Percentiles rank a stretch among this genome's conserved stretches.
Evolutionary conservation across 1,140 invertebrate species (phyloP).

Genomic region (Ceratitis capitata): DNA sequence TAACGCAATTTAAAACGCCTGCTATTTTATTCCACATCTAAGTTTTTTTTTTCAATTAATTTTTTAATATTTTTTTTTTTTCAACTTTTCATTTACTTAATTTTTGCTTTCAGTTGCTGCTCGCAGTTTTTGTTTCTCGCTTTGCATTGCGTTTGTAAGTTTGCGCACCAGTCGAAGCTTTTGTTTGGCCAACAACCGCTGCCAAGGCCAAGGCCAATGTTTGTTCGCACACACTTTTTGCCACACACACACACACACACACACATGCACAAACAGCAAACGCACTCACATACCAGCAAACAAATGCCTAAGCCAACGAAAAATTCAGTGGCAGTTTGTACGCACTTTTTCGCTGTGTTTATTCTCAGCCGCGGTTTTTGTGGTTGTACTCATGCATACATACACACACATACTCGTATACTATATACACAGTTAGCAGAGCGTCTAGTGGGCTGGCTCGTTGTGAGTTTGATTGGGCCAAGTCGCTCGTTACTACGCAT

Average conservation of each 20-base stretch:
- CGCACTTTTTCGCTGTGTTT: constrained; percentile 13
- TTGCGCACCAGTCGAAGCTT: constrained; percentile 21
- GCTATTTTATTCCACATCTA: background rate
- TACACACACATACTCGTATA: no score
- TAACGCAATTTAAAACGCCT: constrained; percentile 32
- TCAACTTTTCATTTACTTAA: constrained; percentile 21
- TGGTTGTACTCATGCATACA: no score
- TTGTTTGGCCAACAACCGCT: constrained; percentile 41
- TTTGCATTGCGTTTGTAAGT: constrained; percentile 29
- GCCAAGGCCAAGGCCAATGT: constrained; percentile 40
- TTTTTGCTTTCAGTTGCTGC: constrained; percentile 26
- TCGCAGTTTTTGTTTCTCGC: background rate
- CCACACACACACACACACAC: background rate
- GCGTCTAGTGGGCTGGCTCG: background rate
- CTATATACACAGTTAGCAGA: no score
- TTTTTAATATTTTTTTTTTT: background rate
- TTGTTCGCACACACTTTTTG: constrained; percentile 21
- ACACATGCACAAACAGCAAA: no score
- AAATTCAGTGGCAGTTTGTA: background rate
- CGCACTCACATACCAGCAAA: background rate
- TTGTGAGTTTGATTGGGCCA: background rate
- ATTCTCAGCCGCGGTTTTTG: background rate
- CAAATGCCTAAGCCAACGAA: no score
- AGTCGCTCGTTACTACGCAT: no score
- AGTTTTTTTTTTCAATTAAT: background rate